A percentile compares a stretch with the other conserved stretches of the same genome.
Evolutionary conservation across 2,888 invertebrate genomes (phyloP).

Genomic region (Ceramica pisi): DNA sequence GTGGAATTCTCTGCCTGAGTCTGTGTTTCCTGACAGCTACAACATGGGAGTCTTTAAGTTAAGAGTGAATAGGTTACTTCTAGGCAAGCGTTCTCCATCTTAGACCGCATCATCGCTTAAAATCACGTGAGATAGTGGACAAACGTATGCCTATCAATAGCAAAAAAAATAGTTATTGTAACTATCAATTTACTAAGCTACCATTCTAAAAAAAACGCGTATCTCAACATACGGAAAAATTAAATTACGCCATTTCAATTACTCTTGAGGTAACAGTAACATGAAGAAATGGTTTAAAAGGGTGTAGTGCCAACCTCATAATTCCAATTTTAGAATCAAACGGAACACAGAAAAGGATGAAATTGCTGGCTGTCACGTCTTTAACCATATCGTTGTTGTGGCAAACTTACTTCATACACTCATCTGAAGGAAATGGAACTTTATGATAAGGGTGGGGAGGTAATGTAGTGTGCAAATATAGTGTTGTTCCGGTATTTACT

Average conservation of each 20-base stretch:
- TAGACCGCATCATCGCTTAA: too few relatives aligned
- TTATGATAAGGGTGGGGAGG: slow-evolving; percentile 48
- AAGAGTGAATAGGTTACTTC: too few relatives aligned
- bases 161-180: too few relatives aligned
- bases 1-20: too few relatives aligned
- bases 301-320: slow-evolving; percentile 41
- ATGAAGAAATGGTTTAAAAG: slow-evolving; percentile 20
- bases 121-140: too few relatives aligned
- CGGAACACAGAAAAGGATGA: slow-evolving; percentile 71
- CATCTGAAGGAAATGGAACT: slow-evolving; percentile 48
- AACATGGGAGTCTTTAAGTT: too few relatives aligned
- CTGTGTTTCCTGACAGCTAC: too few relatives aligned
- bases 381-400: slow-evolving; percentile 73
- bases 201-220: background rate
- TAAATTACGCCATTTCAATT: background rate
- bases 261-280: background rate
- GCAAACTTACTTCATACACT: slow-evolving; percentile 31
- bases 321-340: slow-evolving; percentile 58
- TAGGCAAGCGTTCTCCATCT: too few relatives aligned
- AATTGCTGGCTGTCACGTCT: slow-evolving; percentile 77
- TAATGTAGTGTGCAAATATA: slow-evolving; percentile 32
- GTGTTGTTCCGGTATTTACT: slow-evolving; percentile 72
- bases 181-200: too few relatives aligned
- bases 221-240: background rate
- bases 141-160: too few relatives aligned